Evolutionary conservation across 1,140 invertebrate species (phyloP).

Genomic region (Micrasema longulum): DNA sequence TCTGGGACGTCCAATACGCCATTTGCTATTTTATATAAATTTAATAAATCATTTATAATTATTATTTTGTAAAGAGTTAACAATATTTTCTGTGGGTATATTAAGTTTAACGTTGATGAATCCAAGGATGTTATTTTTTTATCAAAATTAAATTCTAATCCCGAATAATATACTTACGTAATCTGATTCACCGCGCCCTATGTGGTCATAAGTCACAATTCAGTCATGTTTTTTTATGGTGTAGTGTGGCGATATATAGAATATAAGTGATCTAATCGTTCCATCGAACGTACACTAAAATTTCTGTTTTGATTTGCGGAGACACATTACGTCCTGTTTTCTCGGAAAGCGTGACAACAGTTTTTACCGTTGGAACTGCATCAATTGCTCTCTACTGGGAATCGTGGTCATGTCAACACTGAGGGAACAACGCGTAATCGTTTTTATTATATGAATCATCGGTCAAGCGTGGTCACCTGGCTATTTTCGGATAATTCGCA

Average conservation of each 20-base stretch:
- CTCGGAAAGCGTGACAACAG: constrained; percentile 5
- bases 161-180: background rate
- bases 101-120: too few species aligned
- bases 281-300: background rate
- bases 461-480: too few species aligned
- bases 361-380: background rate
- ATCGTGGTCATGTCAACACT: background rate
- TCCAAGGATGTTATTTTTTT: too few species aligned
- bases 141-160: too few species aligned
- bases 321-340: constrained; percentile 1
- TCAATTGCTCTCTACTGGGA: background rate
- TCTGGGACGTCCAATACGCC: too few species aligned
- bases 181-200: background rate
- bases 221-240: background rate
- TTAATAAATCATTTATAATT: too few species aligned
- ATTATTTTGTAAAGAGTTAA: too few species aligned
- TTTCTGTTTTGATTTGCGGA: background rate
- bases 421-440: too few species aligned
- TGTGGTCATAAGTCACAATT: background rate
- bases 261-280: background rate
- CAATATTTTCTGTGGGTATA: too few species aligned
- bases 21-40: too few species aligned
- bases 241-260: background rate
- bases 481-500: too few species aligned
- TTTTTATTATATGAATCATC: too few species aligned